These are phyloP conservation scores for Sesamia inferens DNA, from an alignment of 2,888 invertebrate species.

Conservation along the genomic window DNA sequence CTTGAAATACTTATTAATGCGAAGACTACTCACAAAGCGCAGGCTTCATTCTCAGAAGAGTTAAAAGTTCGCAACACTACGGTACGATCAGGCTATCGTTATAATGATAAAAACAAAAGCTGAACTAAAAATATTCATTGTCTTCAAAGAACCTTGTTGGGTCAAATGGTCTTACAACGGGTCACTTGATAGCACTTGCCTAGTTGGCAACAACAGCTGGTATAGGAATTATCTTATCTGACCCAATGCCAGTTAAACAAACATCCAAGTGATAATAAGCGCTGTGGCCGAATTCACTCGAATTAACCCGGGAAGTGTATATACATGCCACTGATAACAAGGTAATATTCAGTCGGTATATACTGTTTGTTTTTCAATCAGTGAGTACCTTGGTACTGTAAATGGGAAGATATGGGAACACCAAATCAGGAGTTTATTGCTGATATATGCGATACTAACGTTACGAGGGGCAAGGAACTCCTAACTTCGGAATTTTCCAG, in stretches of 20 bases:
- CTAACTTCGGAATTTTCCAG: conserved; percentile 28
- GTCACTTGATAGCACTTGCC: conserved; percentile 63
- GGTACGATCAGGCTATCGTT: conserved; percentile 10
- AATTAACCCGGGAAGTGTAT: conserved; percentile 70
- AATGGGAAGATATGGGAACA: conserved; percentile 42
- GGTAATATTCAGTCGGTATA: conserved; percentile 36
- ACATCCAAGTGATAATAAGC: conserved; percentile 60
- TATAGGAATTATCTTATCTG: conserved; percentile 69
- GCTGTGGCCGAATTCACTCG: conserved; percentile 53
- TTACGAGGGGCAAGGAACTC: conserved; percentile 24
- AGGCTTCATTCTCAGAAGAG: conserved; percentile 29
- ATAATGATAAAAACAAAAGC: conserved; percentile 30
- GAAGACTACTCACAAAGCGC: conserved; percentile 15
- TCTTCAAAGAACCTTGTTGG: conserved; percentile 34
- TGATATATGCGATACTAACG: conserved; percentile 5
- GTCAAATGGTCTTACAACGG: conserved; percentile 58
- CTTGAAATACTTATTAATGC: conserved; percentile 27
- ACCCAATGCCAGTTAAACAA: conserved; percentile 65
- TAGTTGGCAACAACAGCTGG: conserved; percentile 70
- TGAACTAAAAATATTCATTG: conserved; percentile 23
- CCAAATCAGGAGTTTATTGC: conserved; percentile 29
- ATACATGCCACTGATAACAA: conserved; percentile 48
- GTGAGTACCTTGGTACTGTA: conserved; percentile 28
- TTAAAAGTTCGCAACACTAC: conserved; percentile 41
- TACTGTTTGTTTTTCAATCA: conserved; percentile 53